These are phyloP conservation scores for Sus cebifrons DNA, from an alignment of 2,797 vertebrate genomes.

Conservation along the genomic window DNA sequence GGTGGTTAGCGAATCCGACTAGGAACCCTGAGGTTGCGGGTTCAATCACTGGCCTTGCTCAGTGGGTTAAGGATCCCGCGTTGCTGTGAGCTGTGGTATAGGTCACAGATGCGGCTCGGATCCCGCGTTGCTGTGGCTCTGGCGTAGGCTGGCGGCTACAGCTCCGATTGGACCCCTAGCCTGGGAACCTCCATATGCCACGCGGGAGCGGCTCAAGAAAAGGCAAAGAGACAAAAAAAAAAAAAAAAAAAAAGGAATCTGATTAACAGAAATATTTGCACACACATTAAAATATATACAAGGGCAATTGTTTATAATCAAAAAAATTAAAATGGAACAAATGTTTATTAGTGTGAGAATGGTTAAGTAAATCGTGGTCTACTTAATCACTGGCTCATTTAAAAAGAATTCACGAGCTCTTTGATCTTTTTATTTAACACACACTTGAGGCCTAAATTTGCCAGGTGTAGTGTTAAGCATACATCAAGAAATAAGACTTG, in stretches of 20 bases:
- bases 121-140: no score
- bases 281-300: background rate
- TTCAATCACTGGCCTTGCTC: no score
- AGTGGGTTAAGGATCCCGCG: no score
- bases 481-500: slow-evolving; percentile 10
- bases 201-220: no score
- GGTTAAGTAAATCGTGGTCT: background rate
- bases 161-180: no score
- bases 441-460: slow-evolving; percentile 23
- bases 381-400: background rate
- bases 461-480: slow-evolving; percentile 9
- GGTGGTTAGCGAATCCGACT: no score
- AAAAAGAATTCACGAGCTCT: background rate
- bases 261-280: background rate
- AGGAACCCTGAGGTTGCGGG: no score
- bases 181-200: no score
- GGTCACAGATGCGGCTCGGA: no score
- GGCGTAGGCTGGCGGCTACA: no score
- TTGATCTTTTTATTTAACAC: slow-evolving; percentile 45
- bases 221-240: no score
- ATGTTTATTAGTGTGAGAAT: slow-evolving; percentile 10
- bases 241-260: background rate
- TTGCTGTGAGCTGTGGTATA: no score
- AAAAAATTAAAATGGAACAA: background rate
- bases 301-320: slow-evolving; percentile 29